Percentiles rank a stretch among this genome's conserved stretches.
Conservation (phyloP, 2,113 vertebrate genomes). For the Clarias gariepinus region DNA sequence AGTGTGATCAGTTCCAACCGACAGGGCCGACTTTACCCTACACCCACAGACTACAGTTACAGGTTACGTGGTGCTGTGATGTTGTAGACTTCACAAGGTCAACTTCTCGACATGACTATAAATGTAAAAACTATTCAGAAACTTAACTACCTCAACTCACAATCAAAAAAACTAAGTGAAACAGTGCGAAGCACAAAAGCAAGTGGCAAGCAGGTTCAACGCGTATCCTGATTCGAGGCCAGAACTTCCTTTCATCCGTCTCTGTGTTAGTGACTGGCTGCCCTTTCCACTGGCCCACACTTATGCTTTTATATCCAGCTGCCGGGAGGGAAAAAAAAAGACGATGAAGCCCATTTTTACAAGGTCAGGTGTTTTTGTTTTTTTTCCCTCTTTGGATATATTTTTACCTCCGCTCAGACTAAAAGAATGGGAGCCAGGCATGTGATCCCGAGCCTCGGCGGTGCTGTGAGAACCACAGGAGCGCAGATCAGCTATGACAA, state of each 20-base stretch:
- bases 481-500: slow-evolving; percentile 74
- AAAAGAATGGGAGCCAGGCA: slow-evolving; percentile 33
- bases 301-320: slow-evolving; percentile 70
- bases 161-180: slow-evolving; percentile 23
- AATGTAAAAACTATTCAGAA: background rate
- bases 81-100: background rate
- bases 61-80: background rate
- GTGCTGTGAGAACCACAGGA: slow-evolving; percentile 62
- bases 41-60: slow-evolving; percentile 8
- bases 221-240: slow-evolving; percentile 54
- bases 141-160: background rate
- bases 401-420: slow-evolving; percentile 70
- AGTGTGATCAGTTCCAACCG: background rate
- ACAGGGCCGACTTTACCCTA: background rate
- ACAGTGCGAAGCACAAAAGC: background rate
- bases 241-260: slow-evolving; percentile 68
- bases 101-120: background rate
- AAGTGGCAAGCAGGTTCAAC: slow-evolving; percentile 1
- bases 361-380: slow-evolving; percentile 64
- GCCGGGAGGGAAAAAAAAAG: slow-evolving; percentile 50
- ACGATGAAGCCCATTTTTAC: slow-evolving; percentile 70
- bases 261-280: slow-evolving; percentile 60
- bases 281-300: slow-evolving; percentile 70
- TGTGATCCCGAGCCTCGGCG: slow-evolving; percentile 64
- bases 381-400: slow-evolving; percentile 60